Base-by-base conservation (phyloP, 2,113 vertebrate species). In the Canis aureus region DNA sequence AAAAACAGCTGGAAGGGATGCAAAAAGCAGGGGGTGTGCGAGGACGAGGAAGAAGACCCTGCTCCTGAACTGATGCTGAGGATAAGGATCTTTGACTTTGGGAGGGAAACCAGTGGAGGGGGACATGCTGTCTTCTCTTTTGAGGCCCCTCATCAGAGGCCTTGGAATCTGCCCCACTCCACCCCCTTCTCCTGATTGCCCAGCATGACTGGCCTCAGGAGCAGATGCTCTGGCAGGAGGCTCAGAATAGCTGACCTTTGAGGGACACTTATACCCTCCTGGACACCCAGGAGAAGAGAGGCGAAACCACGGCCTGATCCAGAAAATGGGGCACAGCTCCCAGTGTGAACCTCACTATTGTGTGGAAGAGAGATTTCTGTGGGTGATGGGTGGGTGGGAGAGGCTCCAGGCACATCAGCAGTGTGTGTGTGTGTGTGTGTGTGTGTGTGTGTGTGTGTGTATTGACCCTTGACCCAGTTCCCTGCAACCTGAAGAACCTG, bases 1-100 rank as follows among this genome's bases (percentile, higher is more conserved):
- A 49, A 4, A n/a, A 86, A 91, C 84, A 97, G 88, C 95, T 96
- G 96, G 97, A 76, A 25, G 25, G 69, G 49, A 27, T 27, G 69
- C 79, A 53, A 13, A 29, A 53, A n/a, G 4, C 59, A 22, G 59
- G 90, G 32, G 66, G 27, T 51, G 4, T 3, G 11, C 53, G 51
- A 16, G 49, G 64, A 66, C 19, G 49, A 20, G 19, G n/a, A 82
- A 83, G 73, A 49, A 86, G 32, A 4, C 29, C 35, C 12, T 6
- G 64, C 23, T 27, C 66, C 51, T 1, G 5, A 13, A 62, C n/a
- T 0, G n/a, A 57, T 89, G 17, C 64, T 2, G 1, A 51, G 81
- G 49, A 0, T 1, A 9, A 82, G 74, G 74, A 12, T 25, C 71
- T 27, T 38, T 10, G 6, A 11, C 35, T 53, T 8, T 1, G 78